Evolutionary conservation across 2,113 vertebrate species (phyloP).

Genomic region (Loxodonta africana): DNA sequence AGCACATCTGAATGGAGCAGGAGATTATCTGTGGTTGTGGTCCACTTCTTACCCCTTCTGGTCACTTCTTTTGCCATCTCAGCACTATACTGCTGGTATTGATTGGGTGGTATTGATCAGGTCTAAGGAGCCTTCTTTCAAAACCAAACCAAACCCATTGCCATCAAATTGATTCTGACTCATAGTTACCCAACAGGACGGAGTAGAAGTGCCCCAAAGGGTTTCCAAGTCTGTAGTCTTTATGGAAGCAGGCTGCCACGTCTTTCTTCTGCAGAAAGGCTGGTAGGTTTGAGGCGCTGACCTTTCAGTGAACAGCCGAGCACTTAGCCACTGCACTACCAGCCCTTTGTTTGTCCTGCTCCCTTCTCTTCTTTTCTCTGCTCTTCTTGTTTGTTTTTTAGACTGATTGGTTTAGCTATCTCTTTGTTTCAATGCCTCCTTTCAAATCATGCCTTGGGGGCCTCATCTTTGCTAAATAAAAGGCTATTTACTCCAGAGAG

Average conservation of each 20-base stretch:
- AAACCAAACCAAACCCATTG: neutral
- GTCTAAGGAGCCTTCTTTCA: neutral
- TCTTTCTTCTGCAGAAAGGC: neutral
- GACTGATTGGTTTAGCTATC: constrained; percentile 63
- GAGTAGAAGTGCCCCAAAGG: neutral
- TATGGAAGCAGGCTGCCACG: neutral
- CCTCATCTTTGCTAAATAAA: constrained; percentile 81
- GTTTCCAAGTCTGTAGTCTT: neutral
- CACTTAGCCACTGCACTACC: neutral
- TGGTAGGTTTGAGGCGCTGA: neutral
- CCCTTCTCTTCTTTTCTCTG: neutral
- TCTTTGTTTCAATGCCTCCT: constrained; percentile 62
- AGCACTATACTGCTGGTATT: neutral
- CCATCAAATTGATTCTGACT: neutral
- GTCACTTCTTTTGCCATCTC: constrained; percentile 17
- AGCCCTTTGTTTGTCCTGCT: neutral
- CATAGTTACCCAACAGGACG: neutral
- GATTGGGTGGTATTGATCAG: neutral
- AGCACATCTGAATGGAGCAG: neutral
- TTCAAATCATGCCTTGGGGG: constrained; percentile 65
- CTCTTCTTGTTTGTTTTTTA: constrained; percentile 71
- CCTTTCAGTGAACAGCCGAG: neutral
- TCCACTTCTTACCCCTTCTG: neutral
- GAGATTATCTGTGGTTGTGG: neutral
- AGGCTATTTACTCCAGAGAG: constrained; percentile 79